A percentile compares a stretch with the other conserved stretches of the same genome.
Evolutionary conservation across 2,797 vertebrate species (phyloP).

Genomic region (Aselliscus stoliczkanus): DNA sequence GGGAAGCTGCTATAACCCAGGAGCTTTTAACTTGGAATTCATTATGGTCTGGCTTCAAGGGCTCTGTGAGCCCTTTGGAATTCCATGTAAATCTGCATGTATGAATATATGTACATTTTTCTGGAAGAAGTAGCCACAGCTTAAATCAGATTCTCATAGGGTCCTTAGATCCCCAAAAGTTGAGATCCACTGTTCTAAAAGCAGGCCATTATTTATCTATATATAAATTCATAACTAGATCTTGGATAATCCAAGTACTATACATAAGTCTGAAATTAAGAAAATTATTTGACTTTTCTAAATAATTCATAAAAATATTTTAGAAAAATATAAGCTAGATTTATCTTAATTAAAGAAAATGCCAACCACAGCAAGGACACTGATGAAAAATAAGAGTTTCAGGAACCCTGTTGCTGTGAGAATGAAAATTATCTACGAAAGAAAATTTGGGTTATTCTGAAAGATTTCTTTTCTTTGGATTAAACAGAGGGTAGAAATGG

Average conservation of each 20-base stretch:
- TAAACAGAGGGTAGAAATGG: neutral
- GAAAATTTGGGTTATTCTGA: neutral
- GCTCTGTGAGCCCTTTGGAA: neutral
- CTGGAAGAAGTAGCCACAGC: neutral
- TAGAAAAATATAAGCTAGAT: neutral
- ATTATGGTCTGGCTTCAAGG: neutral
- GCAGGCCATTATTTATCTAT: neutral
- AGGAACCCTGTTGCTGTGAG: neutral
- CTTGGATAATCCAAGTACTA: neutral
- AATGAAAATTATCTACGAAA: neutral
- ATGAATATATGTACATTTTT: neutral
- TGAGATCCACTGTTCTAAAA: neutral
- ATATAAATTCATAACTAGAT: neutral
- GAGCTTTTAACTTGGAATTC: neutral
- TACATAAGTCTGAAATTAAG: neutral
- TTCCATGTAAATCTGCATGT: neutral
- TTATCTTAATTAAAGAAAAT: neutral
- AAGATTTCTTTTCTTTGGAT: constrained; percentile 13
- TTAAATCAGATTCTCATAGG: constrained; percentile 4
- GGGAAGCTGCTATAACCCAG: neutral
- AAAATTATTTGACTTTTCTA: neutral
- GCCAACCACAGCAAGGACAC: neutral
- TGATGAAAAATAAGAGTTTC: neutral
- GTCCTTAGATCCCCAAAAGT: neutral
- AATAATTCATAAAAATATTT: neutral